Percentiles rank a stretch among this genome's conserved stretches.
phyloP scores from a whole-genome alignment of 2,797 vertebrate species.

The Rhynchotus rufescens region DNA sequence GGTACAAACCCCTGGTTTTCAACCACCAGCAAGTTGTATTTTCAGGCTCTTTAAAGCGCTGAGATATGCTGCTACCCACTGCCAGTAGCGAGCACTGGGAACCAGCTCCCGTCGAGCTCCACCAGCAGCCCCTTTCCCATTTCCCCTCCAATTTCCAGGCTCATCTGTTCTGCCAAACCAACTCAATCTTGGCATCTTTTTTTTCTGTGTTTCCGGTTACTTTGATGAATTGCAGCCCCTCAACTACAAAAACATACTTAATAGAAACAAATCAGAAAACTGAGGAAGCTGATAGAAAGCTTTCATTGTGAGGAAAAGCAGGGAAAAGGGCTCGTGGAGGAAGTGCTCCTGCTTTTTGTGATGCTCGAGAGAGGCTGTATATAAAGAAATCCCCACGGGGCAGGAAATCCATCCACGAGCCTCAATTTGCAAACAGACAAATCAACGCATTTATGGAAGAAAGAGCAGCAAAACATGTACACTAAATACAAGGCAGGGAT shows the following conservation, averaged over 20 bases:
- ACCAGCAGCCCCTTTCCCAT: not conserved
- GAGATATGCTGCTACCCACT: not conserved
- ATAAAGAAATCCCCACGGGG: not conserved
- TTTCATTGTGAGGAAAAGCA: slow-evolving; percentile 38
- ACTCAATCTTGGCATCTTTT: not conserved
- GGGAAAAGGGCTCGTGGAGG: not conserved
- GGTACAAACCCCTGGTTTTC: not conserved
- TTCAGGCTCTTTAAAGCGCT: not conserved
- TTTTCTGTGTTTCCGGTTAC: slow-evolving; percentile 15
- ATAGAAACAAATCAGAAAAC: slow-evolving; percentile 49
- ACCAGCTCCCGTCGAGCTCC: not conserved
- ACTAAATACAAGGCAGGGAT: slow-evolving; percentile 8
- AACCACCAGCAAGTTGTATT: not conserved
- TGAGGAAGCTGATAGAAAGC: slow-evolving; percentile 49
- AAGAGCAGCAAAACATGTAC: not conserved
- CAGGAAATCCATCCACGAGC: slow-evolving; percentile 24
- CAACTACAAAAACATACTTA: slow-evolving; percentile 31
- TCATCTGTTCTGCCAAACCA: slow-evolving; percentile 7
- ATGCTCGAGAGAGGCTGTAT: slow-evolving; percentile 9
- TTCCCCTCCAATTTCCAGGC: not conserved
- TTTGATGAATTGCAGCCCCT: not conserved
- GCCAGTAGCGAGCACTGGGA: slow-evolving; percentile 1
- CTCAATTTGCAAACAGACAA: slow-evolving; percentile 15
- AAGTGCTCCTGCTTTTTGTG: slow-evolving; percentile 5
- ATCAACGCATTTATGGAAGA: slow-evolving; percentile 37